phyloP scores from a whole-genome alignment of 1,140 invertebrate species.

The Linepithema humile region DNA sequence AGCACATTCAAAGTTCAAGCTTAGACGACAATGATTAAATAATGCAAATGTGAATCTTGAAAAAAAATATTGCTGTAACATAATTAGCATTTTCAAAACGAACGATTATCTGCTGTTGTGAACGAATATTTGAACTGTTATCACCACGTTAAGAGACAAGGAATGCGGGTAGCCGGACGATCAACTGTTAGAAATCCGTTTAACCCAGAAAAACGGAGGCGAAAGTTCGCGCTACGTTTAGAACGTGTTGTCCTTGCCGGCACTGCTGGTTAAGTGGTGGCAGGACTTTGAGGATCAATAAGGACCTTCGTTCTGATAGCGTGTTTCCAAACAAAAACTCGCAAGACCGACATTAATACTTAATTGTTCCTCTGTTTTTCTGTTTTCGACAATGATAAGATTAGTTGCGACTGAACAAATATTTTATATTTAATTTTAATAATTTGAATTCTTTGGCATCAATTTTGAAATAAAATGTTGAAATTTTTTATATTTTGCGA shows the following conservation, averaged over 20 bases:
- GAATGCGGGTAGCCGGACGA: conserved; percentile 20
- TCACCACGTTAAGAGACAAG: not conserved
- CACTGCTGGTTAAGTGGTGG: not conserved
- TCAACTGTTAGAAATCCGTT: conserved; percentile 15
- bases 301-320: not conserved
- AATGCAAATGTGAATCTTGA: not conserved
- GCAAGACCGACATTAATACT: not conserved
- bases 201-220: conserved; percentile 7
- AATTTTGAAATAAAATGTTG: not conserved
- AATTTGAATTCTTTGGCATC: not conserved
- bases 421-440: not conserved
- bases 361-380: not conserved
- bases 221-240: not conserved
- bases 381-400: not conserved
- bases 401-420: not conserved
- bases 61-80: not conserved
- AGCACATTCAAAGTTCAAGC: not conserved
- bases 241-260: not conserved
- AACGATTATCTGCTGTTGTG: not conserved
- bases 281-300: conserved; percentile 44
- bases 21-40: not conserved
- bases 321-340: not conserved
- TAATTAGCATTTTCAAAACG: conserved; percentile 7
- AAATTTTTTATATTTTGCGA: not conserved
- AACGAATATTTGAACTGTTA: not conserved